Conservation (phyloP, 2,113 vertebrate genomes). For the Psilopsiagon aurifrons region DNA sequence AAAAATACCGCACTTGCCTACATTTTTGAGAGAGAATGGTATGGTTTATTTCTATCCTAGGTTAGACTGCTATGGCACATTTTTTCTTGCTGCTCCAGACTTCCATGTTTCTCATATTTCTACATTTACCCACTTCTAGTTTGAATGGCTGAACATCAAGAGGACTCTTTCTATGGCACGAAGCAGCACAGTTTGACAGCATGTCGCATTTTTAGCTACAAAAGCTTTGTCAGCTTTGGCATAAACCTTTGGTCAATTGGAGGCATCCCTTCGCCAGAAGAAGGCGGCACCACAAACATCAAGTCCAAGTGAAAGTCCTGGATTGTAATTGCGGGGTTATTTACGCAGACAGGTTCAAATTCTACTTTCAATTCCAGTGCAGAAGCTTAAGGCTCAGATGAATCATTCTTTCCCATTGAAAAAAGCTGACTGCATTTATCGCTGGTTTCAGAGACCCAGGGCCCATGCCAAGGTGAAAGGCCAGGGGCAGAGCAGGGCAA, state of each 20-base stretch:
- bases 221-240: background rate
- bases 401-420: background rate
- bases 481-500: fast-evolving
- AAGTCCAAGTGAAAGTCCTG: background rate
- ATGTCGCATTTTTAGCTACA: background rate
- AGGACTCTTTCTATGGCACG: background rate
- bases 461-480: background rate
- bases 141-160: background rate
- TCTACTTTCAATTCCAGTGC: background rate
- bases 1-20: background rate
- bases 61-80: background rate
- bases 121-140: background rate
- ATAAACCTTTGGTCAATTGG: background rate
- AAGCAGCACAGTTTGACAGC: background rate
- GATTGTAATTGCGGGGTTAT: background rate
- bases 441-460: background rate
- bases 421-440: background rate
- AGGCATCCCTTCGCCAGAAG: background rate
- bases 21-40: background rate
- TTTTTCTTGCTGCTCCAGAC: background rate
- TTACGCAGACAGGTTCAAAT: background rate
- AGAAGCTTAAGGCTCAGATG: background rate
- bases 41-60: background rate
- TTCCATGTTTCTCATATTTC: background rate
- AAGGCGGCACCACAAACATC: background rate